Evolutionary conservation across 2,888 invertebrate species (phyloP).

Genomic region (Agonopterix subpropinquella): DNA sequence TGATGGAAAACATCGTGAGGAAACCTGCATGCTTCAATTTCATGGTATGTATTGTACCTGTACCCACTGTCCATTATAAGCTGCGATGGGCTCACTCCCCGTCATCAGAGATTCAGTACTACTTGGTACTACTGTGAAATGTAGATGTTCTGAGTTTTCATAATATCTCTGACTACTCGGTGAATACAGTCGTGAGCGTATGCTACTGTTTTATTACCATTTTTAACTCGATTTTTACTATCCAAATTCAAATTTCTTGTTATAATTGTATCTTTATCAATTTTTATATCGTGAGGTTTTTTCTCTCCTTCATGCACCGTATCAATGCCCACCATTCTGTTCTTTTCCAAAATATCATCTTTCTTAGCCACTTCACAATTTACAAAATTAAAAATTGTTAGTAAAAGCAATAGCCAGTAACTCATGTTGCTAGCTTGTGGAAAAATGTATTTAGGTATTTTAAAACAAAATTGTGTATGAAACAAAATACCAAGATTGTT

Average conservation of each 20-base stretch:
- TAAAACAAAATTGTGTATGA: neutral
- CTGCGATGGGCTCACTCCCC: too few species aligned
- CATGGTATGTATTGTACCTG: too few species aligned
- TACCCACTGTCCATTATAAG: too few species aligned
- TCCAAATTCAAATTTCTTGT: slow-evolving; percentile 46
- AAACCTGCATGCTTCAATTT: too few species aligned
- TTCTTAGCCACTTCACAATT: slow-evolving; percentile 1
- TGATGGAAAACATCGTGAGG: too few species aligned
- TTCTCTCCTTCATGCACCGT: slow-evolving; percentile 14
- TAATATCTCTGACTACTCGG: too few species aligned
- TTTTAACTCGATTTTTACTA: slow-evolving; percentile 26
- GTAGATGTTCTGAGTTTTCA: too few species aligned
- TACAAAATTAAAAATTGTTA: slow-evolving; percentile 11
- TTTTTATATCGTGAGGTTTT: slow-evolving; percentile 29
- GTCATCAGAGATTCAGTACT: too few species aligned
- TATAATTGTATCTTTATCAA: slow-evolving; percentile 55
- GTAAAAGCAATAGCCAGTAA: slow-evolving; percentile 3
- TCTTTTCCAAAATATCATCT: slow-evolving; percentile 17
- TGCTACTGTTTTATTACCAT: slow-evolving; percentile 14
- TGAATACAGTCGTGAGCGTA: too few species aligned
- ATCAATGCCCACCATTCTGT: slow-evolving; percentile 43
- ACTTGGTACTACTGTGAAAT: too few species aligned
- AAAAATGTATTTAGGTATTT: neutral
- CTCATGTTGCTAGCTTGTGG: slow-evolving; percentile 1
- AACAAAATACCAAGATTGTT: neutral